Base-by-base conservation (phyloP, 2,797 vertebrate species). In the Lates japonicus region DNA sequence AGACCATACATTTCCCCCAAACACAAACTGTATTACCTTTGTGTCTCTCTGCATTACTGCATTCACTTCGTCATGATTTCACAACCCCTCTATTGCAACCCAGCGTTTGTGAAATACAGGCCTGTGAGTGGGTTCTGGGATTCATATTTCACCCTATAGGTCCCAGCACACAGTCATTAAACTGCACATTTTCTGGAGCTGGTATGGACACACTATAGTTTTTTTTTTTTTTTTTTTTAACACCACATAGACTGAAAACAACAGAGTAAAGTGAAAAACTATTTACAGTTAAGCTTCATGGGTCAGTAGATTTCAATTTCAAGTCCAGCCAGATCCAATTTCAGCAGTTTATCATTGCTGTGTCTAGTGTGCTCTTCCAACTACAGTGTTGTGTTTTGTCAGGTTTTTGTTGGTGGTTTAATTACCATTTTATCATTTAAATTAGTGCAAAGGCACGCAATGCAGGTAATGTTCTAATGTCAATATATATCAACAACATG, bases 31-130 rank as follows among this genome's bases (percentile, higher is more conserved):
- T 61, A 59, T 73, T 63, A 65, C 65, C 55, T 70, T 71, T 67
- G 72, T 71, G 81, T 85, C 91, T 79, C 81, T 89, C 58, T 78
- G 64, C 85, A 87, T 92, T 73, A 81, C 49, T 51, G 60, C 54
- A 29, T 51, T 82, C 60, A 41, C 35, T 82, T 60, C 22, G 66
- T 88, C 84, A 89, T 81, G 31, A 89, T 83, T 90, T 88, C 54
- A 48, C 51, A 75, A 81, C 39, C 74, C 60, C 44, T 62, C 70
- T 49, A 73, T 67, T 5, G 59, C 60, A 83, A 81, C 83, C 25
- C 66, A 79, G 58, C 58, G 72, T 74, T 83, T 78, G 64, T 78
- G 48, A 83, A 86, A 87, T 54, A 69, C 62, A 74, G 35, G 31
- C 29, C 62, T 11, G 25, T 16, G 76, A 33, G 29, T 61, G 49